phyloP scores from a whole-genome alignment of 2,888 invertebrate species.

The Drosophila tanythrix region DNA sequence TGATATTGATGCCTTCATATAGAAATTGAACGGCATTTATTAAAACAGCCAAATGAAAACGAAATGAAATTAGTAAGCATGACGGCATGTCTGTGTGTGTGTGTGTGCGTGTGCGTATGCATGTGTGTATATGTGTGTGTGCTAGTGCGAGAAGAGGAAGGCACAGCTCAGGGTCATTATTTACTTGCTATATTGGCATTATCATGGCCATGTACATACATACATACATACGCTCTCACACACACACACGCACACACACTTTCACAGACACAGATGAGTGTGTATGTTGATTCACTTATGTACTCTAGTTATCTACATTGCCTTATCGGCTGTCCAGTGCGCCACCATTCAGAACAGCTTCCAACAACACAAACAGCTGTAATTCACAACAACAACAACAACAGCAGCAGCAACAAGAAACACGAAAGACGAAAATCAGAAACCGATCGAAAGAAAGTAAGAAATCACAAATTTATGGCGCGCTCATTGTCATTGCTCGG shows the following conservation, averaged over 20 bases:
- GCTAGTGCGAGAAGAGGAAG: conserved; percentile 8
- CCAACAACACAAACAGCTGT: conserved; percentile 12
- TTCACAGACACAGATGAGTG: background rate
- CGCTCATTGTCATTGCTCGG: conserved; percentile 60
- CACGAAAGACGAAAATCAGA: conserved; percentile 20
- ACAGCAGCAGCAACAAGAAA: conserved; percentile 19
- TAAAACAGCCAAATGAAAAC: conserved; percentile 44
- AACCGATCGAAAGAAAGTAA: conserved; percentile 62
- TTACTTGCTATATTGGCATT: conserved; percentile 12
- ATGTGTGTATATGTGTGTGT: background rate
- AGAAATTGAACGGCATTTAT: conserved; percentile 38
- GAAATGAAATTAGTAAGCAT: conserved; percentile 59
- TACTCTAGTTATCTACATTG: conserved; percentile 37
- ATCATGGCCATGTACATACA: background rate
- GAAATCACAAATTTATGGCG: conserved; percentile 68
- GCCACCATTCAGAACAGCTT: conserved; percentile 19
- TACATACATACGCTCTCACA: background rate
- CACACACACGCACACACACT: background rate
- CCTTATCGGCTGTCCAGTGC: conserved; percentile 39
- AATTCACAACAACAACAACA: conserved; percentile 15
- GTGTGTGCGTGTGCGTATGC: background rate
- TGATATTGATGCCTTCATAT: conserved; percentile 58
- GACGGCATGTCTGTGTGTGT: conserved; percentile 22
- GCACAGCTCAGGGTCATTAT: conserved; percentile 34
- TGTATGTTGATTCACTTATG: conserved; percentile 8